Conservation (phyloP, 2,888 invertebrate species). For the Eumacrocentrus americanus region DNA sequence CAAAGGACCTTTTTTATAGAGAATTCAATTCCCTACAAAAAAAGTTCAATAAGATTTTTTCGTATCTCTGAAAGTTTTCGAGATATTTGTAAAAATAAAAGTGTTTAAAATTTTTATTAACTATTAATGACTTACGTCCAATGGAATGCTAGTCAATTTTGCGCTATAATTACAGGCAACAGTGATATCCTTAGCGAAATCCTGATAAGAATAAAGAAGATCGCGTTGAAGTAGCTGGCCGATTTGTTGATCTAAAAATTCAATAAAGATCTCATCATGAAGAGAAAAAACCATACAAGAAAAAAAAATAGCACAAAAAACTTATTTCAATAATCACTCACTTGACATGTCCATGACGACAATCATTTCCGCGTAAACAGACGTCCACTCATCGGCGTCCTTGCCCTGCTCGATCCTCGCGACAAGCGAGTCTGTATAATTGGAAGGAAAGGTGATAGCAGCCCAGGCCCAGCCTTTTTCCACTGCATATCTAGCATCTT, state of each 20-base stretch:
- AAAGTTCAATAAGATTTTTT: too few relatives aligned
- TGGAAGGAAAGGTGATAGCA: conserved; percentile 74
- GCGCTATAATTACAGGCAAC: conserved; percentile 70
- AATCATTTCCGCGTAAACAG: conserved; percentile 71
- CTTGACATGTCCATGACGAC: conserved; percentile 86
- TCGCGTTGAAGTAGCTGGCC: conserved; percentile 79
- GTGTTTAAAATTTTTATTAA: not conserved
- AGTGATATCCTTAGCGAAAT: conserved; percentile 72
- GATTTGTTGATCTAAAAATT: conserved; percentile 83
- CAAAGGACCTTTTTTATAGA: too few relatives aligned
- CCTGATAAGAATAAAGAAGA: conserved; percentile 74
- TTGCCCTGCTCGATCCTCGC: conserved; percentile 68
- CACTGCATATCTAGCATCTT: conserved; percentile 72
- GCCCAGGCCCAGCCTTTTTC: conserved; percentile 77
- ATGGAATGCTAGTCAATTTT: conserved; percentile 68
- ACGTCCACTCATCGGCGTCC: conserved; percentile 65
- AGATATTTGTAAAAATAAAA: too few relatives aligned
- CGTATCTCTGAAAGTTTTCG: too few relatives aligned
- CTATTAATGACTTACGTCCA: conserved; percentile 64
- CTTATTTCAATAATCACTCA: conserved; percentile 60
- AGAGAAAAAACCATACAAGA: not conserved
- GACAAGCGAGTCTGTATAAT: conserved; percentile 76
- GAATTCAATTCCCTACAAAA: too few relatives aligned
- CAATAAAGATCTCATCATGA: too few relatives aligned
- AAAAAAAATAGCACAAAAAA: not conserved